Base-by-base conservation (phyloP, 2,113 vertebrate genomes). In the Zosterops hypoxanthus region DNA sequence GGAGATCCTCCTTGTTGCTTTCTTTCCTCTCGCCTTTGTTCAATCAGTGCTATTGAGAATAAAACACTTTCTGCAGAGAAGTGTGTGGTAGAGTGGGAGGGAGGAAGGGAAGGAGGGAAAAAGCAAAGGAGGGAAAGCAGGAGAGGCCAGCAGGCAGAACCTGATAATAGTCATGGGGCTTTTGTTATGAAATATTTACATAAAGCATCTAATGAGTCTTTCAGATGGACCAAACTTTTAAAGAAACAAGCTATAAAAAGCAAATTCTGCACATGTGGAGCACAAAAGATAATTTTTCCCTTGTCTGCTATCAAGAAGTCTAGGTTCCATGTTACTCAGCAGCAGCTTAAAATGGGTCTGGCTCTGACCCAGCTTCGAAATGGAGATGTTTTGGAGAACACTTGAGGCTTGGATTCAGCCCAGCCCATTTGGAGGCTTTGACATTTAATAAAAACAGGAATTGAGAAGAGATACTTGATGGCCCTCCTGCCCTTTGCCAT, bases 361-460 rank as follows among this genome's bases (percentile, higher is more conserved):
- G 95, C 89, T 73, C 79, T 57, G 71, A 53, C 57, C 91, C 95
- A 97, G 65, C 79, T 72, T 63, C 3, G 77, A 96, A 94, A 95
- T 70, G 85, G 95, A 95, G 95, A 88, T 84, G 76, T 92, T 95
- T 93, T 93, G 92, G 96, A 96, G 93, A 92, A 41, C 59, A 29
- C 81, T 95, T 61, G 63, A 75, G 78, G 82, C 82, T 94, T 97
- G 96, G 97, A 96, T 88, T 73, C 69, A 57, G 55, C 95, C 95
- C 94, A 96, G 89, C 72, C 92, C 96, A 97, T 96, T 94, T 97
- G 96, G 92, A 96, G 92, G 14, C 86, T 91, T 83, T 88, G 87
- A 91, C 79, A 6, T 94, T 96, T 92, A 73, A 92, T 94, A 90
- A 95, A 80, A 75, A 53, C 83, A 66, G 84, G n/a, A 36, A 78